These are phyloP conservation scores for Solenopsis fugax DNA, from an alignment of 1,140 invertebrate species.

Conservation along the genomic window DNA sequence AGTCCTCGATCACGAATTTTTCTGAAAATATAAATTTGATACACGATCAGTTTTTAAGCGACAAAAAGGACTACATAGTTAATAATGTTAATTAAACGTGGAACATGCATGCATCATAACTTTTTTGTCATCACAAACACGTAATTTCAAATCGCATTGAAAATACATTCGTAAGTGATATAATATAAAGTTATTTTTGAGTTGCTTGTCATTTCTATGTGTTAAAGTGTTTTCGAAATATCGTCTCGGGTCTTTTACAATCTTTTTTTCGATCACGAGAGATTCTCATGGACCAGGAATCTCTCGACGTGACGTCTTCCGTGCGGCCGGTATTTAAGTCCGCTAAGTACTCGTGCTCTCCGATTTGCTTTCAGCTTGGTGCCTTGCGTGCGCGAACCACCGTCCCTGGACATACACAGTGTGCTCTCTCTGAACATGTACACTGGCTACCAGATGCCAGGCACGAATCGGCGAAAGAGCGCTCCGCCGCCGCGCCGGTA, in stretches of 20 bases:
- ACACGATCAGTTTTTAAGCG: neutral
- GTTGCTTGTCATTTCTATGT: neutral
- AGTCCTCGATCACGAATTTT: slow-evolving; percentile 32
- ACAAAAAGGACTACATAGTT: neutral
- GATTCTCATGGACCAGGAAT: slow-evolving; percentile 12
- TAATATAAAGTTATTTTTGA: neutral
- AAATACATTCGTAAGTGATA: neutral
- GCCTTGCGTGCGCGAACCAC: slow-evolving; percentile 16
- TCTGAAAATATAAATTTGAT: slow-evolving; percentile 21
- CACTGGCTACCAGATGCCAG: slow-evolving; percentile 70
- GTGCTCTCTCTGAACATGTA: slow-evolving; percentile 29
- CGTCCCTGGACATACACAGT: slow-evolving; percentile 33
- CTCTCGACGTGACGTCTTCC: neutral
- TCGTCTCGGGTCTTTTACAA: no score
- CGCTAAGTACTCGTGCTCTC: slow-evolving; percentile 35
- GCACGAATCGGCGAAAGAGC: slow-evolving; percentile 48
- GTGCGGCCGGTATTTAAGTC: slow-evolving; percentile 38
- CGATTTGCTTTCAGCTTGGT: slow-evolving; percentile 26
- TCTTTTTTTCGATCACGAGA: neutral
- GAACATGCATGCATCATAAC: neutral
- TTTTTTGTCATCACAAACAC: neutral
- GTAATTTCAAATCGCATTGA: neutral
- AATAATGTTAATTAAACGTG: neutral
- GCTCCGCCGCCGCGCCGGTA: slow-evolving; percentile 29
- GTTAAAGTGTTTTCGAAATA: neutral